Conservation (phyloP, 2,888 invertebrate genomes). For the Cacoxenus indagator region DNA sequence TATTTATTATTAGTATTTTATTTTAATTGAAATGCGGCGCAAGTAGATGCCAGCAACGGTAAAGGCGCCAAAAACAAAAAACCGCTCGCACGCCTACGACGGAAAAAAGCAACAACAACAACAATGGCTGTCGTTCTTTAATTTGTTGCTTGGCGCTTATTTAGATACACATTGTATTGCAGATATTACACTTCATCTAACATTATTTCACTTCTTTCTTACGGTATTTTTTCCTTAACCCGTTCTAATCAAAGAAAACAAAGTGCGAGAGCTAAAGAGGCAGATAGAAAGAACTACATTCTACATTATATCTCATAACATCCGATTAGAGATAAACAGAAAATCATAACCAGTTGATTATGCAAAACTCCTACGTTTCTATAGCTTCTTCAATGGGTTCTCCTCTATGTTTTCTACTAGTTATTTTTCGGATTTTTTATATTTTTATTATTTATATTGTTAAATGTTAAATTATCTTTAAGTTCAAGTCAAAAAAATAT, state of each 20-base stretch:
- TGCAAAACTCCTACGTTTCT: not conserved
- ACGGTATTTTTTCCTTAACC: not conserved
- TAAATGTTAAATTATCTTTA: not conserved
- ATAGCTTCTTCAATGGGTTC: not conserved
- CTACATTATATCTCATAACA: conserved; percentile 16
- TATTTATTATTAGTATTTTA: conserved; percentile 41
- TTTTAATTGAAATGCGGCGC: conserved; percentile 58
- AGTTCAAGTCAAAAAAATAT: not conserved
- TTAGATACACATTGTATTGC: conserved; percentile 28
- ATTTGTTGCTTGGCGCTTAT: conserved; percentile 17
- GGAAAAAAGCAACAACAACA: not conserved
- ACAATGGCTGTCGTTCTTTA: not conserved
- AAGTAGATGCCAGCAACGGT: conserved; percentile 29
- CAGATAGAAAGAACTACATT: not conserved
- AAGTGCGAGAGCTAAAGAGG: not conserved
- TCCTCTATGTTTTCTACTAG: not conserved
- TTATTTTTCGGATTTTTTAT: not conserved
- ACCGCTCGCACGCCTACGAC: conserved; percentile 19
- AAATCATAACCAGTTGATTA: conserved; percentile 18
- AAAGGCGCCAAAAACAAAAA: not conserved
- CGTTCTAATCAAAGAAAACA: not conserved
- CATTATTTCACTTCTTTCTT: not conserved
- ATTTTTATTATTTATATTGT: not conserved
- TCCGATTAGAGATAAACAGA: not conserved
- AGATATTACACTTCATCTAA: conserved; percentile 6